A percentile compares a stretch with the other conserved stretches of the same genome.
These are phyloP conservation scores for Epinotia brunnichana DNA, from an alignment of 2,888 invertebrate species.

Conservation along the genomic window DNA sequence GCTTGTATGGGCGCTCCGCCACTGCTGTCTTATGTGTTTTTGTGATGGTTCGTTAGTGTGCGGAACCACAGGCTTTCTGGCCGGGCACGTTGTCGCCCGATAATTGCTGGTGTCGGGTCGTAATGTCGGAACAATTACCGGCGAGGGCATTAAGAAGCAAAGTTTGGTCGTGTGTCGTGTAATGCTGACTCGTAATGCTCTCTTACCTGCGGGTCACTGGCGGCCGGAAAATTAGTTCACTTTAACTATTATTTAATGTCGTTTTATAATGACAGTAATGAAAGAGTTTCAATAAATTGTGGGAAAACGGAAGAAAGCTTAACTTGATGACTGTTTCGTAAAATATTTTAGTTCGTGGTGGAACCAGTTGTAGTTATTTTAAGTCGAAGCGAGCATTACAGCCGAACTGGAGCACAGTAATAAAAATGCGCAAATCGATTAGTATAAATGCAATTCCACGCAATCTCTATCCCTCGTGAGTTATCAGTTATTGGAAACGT, in stretches of 20 bases:
- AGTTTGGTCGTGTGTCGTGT: constrained; percentile 60
- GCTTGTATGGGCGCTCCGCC: too few relatives aligned
- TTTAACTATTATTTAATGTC: constrained; percentile 78
- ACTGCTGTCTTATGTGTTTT: constrained; percentile 21
- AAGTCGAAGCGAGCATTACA: constrained; percentile 5
- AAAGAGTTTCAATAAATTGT: constrained; percentile 66
- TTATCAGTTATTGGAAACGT: constrained; percentile 49
- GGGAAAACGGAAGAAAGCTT: constrained; percentile 68
- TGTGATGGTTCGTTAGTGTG: constrained; percentile 42
- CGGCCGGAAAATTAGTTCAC: constrained; percentile 70
- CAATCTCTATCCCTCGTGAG: constrained; percentile 23
- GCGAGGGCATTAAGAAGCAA: constrained; percentile 60
- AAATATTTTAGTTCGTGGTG: constrained; percentile 9
- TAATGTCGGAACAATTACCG: constrained; percentile 69
- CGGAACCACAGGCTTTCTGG: constrained; percentile 58
- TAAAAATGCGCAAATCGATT: constrained; percentile 29
- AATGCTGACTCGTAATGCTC: constrained; percentile 70
- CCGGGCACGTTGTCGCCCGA: constrained; percentile 59
- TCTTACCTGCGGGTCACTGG: constrained; percentile 58
- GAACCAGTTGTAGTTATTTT: constrained; percentile 2
- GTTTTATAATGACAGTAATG: constrained; percentile 70
- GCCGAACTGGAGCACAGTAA: constrained; percentile 20
- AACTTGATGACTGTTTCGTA: constrained; percentile 43
- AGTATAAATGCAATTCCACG: constrained; percentile 27
- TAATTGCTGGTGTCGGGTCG: constrained; percentile 65